Percentiles rank a stretch among this genome's conserved stretches.
phyloP scores from a whole-genome alignment of 2,113 vertebrate species.

The Accipiter cooperii region DNA sequence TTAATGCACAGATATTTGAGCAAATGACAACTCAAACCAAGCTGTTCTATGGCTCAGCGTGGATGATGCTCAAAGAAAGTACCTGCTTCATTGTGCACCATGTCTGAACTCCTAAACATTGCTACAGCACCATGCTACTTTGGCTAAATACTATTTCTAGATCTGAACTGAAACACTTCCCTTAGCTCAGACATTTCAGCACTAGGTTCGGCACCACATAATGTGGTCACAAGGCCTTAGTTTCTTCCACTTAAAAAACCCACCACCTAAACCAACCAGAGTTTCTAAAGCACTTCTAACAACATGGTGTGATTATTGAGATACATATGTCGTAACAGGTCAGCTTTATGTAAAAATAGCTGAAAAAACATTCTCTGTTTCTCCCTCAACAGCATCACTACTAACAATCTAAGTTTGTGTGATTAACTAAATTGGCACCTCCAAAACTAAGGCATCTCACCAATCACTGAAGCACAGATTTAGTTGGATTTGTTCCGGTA shows the following conservation, averaged over 20 bases:
- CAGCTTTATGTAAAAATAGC: background rate
- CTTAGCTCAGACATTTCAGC: background rate
- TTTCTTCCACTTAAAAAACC: background rate
- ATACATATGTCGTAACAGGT: background rate
- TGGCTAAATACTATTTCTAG: background rate
- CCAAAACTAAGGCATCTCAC: background rate
- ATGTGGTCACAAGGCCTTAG: background rate
- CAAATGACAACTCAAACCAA: background rate
- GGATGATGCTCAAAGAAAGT: background rate
- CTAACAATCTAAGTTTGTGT: background rate
- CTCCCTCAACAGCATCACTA: background rate
- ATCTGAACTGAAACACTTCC: background rate
- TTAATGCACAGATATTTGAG: background rate
- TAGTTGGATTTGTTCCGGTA: background rate
- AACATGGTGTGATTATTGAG: background rate
- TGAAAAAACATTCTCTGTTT: background rate
- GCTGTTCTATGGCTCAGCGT: background rate
- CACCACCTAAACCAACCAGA: background rate
- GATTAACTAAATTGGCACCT: background rate
- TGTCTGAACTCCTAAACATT: background rate
- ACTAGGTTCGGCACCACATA: background rate
- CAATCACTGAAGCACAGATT: background rate
- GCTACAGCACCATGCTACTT: fast-evolving
- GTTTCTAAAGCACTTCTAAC: background rate
- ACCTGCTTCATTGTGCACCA: background rate